Evolutionary conservation across 2,113 vertebrate genomes (phyloP), one percentile per base, ranked within the genome.

Genomic region (Petromus typicus): DNA sequence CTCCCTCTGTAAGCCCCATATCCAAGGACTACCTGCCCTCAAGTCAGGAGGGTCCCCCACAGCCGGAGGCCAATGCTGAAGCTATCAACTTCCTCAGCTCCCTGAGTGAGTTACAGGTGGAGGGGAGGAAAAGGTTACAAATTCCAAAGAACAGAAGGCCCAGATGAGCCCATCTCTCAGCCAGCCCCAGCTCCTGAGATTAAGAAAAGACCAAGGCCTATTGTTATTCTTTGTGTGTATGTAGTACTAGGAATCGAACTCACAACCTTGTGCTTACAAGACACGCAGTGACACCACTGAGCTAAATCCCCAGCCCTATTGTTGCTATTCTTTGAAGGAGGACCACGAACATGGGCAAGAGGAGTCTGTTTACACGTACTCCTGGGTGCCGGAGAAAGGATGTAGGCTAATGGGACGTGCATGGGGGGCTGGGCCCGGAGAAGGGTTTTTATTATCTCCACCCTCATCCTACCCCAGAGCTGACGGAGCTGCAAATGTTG

Each of bases 21-120:
- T 63, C 76, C 83, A 90, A 95, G 32, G 64, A 88, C 59, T 34
- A 76, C 16, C 84, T 16, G 30, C 40, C 71, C 32, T 16, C 71
- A 45, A 8, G 37, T 40, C 67, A 11, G 11, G 88, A 57, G n/a
- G n/a, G 1, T 43, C 9, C 6, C 61, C 40, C 73, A 12, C 48
- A n/a, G 25, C 93, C 66, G 56, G 37, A 93, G 73, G 97, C 97
- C 75, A 97, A 94, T 75, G 95, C 91, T 0, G 97, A 96, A 73
- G 97, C 97, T 84, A 63, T 97, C 43, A 4, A 32, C 51, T 98
- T 97, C 86, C 97, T 98, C 32, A 30, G 4, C 27, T 97, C 96
- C 69, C 59, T 98, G 22, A 0, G 97, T 98, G 91, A 97, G 97
- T 59, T 17, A 45, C 48, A 40, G 0, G 37, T 6, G 18, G 7